Evolutionary conservation across 2,113 vertebrate genomes (phyloP), one percentile per base, ranked within the genome.

Genomic region (Syrmaticus mikado): DNA sequence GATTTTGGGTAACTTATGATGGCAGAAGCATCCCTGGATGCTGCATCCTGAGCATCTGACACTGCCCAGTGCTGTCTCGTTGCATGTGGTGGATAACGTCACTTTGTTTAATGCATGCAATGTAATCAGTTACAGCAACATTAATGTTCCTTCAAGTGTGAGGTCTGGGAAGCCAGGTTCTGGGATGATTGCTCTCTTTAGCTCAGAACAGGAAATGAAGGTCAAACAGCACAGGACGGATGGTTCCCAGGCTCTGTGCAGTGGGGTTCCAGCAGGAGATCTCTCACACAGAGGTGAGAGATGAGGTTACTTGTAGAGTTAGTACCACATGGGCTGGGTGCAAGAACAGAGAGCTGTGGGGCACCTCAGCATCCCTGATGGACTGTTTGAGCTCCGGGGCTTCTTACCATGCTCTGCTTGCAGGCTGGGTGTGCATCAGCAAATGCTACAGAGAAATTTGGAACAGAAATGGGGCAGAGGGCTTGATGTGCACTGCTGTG

Each of bases 401-500:
- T 75, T 43, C 27, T 30, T 25, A 8, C 7, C 13, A 4, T n/a
- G 0, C 22, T 19, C 17, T 1, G 38, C 12, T 87, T 36, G 12
- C 28, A 38, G 67, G 15, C 13, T 81, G 57, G 8, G 6, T 36
- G 61, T 62, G 2, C 16, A 5, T 11, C 57, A 40, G 53, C 25
- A 82, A n/a, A 5, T 2, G 57, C 57, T 68, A 14, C 27, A 53
- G 70, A 62, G 77, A 66, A 70, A 34, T 0, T 2, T 12, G 25
- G 14, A 21, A 8, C 21, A 25, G 0, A 4, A 20, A 50, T 0
- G 0, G 27, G 18, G 5, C 1, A 3, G 24, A 52, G 76, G 11
- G 30, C 48, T 67, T 9, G 0, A 8, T 22, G 53, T 16, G 8
- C n/a, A 3, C 13, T 0, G 0, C 3, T 18, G 20, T 46, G 62